phyloP scores from a whole-genome alignment of 2,888 invertebrate genomes.

The Agapetus fuscipes region DNA sequence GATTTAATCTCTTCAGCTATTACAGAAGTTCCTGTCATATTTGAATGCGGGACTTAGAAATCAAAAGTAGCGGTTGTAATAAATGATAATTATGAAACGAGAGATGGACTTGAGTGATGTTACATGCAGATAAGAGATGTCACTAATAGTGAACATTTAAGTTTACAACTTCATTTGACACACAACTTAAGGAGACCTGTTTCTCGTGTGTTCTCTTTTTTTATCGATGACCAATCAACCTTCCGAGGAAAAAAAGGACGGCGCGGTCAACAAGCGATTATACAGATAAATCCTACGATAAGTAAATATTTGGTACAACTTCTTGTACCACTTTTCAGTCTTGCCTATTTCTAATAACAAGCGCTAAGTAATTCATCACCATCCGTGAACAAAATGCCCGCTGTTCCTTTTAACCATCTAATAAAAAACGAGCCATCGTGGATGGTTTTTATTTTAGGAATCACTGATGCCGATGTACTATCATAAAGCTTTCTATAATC shows the following conservation, averaged over 20 bases:
- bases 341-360: too few species aligned
- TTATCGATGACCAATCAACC: conserved; percentile 18
- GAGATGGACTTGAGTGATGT: conserved; percentile 17
- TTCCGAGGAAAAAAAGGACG: conserved; percentile 11
- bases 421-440: too few species aligned
- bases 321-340: too few species aligned
- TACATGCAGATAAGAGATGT: conserved; percentile 20
- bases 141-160: conserved; percentile 22
- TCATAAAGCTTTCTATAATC: too few species aligned
- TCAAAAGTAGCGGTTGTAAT: conserved; percentile 14
- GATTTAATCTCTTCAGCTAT: conserved; percentile 18
- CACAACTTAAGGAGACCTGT: conserved; percentile 15
- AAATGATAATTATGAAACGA: conserved; percentile 20
- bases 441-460: too few species aligned
- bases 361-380: too few species aligned
- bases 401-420: too few species aligned
- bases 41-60: conserved; percentile 16
- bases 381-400: too few species aligned
- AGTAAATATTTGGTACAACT: neutral
- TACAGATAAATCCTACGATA: conserved; percentile 16
- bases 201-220: conserved; percentile 12
- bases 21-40: conserved; percentile 18
- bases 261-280: conserved; percentile 15
- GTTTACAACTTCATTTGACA: conserved; percentile 22
- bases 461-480: too few species aligned